A percentile compares a stretch with the other conserved stretches of the same genome.
Conservation (phyloP, 1,140 invertebrate genomes). For the Euwallacea fornicatus region DNA sequence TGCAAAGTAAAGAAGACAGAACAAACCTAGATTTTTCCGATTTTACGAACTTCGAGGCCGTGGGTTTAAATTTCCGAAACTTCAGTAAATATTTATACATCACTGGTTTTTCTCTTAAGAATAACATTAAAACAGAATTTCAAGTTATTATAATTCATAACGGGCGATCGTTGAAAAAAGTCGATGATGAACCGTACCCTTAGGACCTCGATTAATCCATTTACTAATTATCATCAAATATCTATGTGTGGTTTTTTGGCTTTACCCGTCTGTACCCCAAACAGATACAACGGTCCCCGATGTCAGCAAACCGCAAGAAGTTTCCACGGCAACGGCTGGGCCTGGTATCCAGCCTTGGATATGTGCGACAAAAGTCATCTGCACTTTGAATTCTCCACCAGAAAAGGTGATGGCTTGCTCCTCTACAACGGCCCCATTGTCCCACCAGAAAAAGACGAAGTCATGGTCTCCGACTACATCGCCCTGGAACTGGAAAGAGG, state of each 20-base stretch:
- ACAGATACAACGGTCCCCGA: slow-evolving; percentile 81
- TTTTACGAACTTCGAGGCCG: too few species aligned
- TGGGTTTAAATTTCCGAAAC: too few species aligned
- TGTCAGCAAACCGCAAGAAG: slow-evolving; percentile 95
- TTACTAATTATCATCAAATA: too few species aligned
- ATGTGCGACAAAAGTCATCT: slow-evolving; percentile 96
- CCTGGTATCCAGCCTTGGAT: slow-evolving; percentile 93
- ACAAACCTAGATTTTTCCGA: too few species aligned
- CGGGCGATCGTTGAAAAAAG: too few species aligned
- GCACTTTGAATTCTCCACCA: slow-evolving; percentile 92
- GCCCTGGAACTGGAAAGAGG: slow-evolving; percentile 90
- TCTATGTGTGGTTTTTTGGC: background rate
- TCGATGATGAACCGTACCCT: too few species aligned
- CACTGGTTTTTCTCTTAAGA: too few species aligned
- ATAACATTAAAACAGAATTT: too few species aligned
- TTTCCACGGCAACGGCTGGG: slow-evolving; percentile 91
- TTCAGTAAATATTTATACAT: too few species aligned
- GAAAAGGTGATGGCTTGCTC: slow-evolving; percentile 86
- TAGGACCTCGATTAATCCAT: too few species aligned
- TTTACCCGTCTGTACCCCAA: background rate
- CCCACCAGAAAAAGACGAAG: slow-evolving; percentile 84
- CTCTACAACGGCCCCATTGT: slow-evolving; percentile 97
- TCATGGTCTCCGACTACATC: slow-evolving; percentile 90
- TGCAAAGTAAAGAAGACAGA: too few species aligned
- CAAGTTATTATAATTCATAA: too few species aligned